Conservation (phyloP, 1,140 invertebrate genomes). For the Stegodyphus dumicola region DNA sequence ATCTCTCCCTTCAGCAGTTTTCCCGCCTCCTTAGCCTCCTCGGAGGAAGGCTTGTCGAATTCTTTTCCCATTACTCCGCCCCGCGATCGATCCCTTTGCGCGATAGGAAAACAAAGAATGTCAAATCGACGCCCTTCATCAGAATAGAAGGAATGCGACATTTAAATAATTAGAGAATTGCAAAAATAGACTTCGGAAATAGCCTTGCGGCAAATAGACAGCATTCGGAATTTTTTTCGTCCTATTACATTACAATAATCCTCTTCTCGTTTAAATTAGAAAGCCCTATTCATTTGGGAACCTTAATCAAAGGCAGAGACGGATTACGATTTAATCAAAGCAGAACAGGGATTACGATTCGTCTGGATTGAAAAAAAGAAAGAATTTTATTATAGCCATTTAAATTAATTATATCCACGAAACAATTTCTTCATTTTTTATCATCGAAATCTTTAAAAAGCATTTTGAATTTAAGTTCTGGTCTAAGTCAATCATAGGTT, state of each 20-base stretch:
- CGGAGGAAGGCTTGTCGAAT: slow-evolving; percentile 9
- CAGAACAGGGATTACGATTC: too few species aligned
- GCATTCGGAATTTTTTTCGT: not conserved
- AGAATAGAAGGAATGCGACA: not conserved
- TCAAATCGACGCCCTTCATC: slow-evolving; percentile 4
- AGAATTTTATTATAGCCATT: too few species aligned
- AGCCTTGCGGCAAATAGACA: not conserved
- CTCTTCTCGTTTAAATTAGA: not conserved
- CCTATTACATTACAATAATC: not conserved
- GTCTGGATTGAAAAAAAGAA: too few species aligned
- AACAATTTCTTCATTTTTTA: too few species aligned
- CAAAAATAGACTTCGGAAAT: not conserved
- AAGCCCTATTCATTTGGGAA: not conserved
- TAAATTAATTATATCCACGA: too few species aligned
- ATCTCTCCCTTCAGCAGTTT: slow-evolving; percentile 3
- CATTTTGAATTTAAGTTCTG: too few species aligned
- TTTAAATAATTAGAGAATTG: not conserved
- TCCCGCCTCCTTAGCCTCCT: not conserved
- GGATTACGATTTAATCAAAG: too few species aligned
- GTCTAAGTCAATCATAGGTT: too few species aligned
- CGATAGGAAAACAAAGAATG: not conserved
- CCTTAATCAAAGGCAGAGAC: too few species aligned
- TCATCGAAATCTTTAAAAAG: too few species aligned
- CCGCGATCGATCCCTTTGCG: not conserved
- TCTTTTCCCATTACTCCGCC: not conserved